Evolutionary conservation across 2,113 vertebrate genomes (phyloP), one percentile per base, ranked within the genome.

Genomic region (Burhinus oedicnemus): DNA sequence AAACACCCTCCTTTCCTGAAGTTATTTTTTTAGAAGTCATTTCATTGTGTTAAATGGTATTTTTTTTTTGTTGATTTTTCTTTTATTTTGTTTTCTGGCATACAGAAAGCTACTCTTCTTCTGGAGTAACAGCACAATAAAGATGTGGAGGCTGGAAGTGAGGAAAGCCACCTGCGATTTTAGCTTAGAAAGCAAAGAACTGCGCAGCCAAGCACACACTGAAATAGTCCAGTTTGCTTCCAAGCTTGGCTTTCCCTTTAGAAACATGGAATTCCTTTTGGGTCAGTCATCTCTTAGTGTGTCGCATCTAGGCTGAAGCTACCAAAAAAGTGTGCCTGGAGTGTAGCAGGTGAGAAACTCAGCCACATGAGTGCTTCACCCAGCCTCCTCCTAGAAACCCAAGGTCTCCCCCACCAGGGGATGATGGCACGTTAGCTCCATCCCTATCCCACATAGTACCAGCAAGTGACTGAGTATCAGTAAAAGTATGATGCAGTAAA

Each of bases 121-220:
- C 83, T 91, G 18, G 7, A 80, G 83, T 74, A 82, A 94, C 32
- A 82, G 58, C n/a, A 80, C 61, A 80, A 42, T 88, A 45, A 96
- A 81, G 83, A 79, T 44, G 70, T 25, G 20, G 78, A 90, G 47
- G 75, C 64, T 95, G 94, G 80, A 96, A 92, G 66, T 81, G 90
- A 94, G 54, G 42, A 94, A 94, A 96, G 62, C 94, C 95, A 95
- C 87, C 87, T 97, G 94, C 79, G 74, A 91, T 69, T 79, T 80
- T 58, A 82, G 76, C 71, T 95, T 57, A 51, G 62, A 74, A 89
- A 87, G 75, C 82, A 86, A 44, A 96, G 68, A 90, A 55, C 36
- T 96, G 36, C 42, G 51, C 72, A 94, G 92, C 74, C 70, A 87
- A 87, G 81, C 68, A 64, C 42, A 72, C 57, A 52, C 74, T 72